Percentiles rank a stretch among this genome's conserved stretches.
These are phyloP conservation scores for Crioceris asparagi DNA, from an alignment of 2,888 invertebrate genomes.

Conservation along the genomic window DNA sequence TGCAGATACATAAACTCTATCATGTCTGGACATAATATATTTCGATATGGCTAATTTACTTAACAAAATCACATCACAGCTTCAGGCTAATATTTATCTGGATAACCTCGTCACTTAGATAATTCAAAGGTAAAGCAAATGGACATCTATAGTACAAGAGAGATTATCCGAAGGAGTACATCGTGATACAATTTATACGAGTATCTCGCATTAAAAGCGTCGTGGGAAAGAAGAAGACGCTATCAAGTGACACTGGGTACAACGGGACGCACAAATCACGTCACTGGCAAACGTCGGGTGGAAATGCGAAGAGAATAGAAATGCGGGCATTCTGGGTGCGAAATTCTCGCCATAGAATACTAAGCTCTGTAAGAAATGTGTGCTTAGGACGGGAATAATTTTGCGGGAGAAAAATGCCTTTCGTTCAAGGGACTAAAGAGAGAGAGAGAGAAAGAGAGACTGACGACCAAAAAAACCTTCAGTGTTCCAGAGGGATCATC, in stretches of 20 bases:
- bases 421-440: conserved; percentile 26
- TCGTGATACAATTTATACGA: conserved; percentile 36
- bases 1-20: no score
- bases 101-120: no score
- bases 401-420: conserved; percentile 32
- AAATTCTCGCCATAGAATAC: conserved; percentile 34
- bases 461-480: conserved; percentile 26
- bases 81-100: no score
- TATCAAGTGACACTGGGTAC: conserved; percentile 35
- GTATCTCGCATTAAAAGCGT: conserved; percentile 32
- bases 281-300: conserved; percentile 38
- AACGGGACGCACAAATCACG: conserved; percentile 38
- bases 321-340: conserved; percentile 33
- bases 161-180: no score
- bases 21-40: no score
- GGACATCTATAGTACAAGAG: no score
- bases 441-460: conserved; percentile 8
- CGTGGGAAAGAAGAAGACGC: conserved; percentile 32
- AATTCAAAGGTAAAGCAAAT: no score
- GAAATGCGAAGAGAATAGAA: conserved; percentile 37
- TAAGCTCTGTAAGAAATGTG: conserved; percentile 36
- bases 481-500: conserved; percentile 34
- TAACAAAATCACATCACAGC: no score
- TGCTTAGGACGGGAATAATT: conserved; percentile 36
- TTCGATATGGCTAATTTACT: no score